Evolutionary conservation across 1,140 invertebrate species (phyloP).

Genomic region (Solenopsis invicta): DNA sequence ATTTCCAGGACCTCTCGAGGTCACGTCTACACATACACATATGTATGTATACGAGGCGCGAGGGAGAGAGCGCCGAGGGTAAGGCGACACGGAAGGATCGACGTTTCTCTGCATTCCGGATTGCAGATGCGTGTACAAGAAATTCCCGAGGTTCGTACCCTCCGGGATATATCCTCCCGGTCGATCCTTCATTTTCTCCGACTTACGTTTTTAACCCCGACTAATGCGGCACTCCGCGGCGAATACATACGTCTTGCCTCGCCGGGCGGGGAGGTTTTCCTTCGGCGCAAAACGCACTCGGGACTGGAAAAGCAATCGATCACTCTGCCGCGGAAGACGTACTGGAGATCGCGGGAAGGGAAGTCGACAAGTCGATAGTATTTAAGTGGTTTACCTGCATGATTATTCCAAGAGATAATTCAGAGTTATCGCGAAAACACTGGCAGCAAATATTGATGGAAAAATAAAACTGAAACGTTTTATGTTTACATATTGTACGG

Average conservation of each 20-base stretch:
- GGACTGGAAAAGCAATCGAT: constrained; percentile 37
- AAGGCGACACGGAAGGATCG: neutral
- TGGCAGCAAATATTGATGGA: neutral
- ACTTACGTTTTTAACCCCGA: constrained; percentile 50
- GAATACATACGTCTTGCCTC: constrained; percentile 28
- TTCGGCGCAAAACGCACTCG: constrained; percentile 13
- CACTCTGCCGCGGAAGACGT: constrained; percentile 36
- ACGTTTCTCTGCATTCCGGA: constrained; percentile 32
- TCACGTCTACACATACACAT: constrained; percentile 11
- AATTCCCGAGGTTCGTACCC: constrained; percentile 1
- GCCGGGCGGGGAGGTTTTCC: neutral
- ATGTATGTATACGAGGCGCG: neutral
- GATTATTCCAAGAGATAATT: constrained; percentile 2
- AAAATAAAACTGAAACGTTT: neutral
- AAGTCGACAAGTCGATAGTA: constrained; percentile 41
- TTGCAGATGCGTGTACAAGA: constrained; percentile 35
- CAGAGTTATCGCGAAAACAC: neutral
- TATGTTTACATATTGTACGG: neutral
- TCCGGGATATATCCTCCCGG: neutral
- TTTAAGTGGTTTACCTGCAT: constrained; percentile 15
- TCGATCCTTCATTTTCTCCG: constrained; percentile 54
- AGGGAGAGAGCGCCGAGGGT: neutral
- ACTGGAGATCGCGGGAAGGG: neutral
- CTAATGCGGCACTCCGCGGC: constrained; percentile 31
- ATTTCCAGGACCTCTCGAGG: constrained; percentile 36